phyloP scores from a whole-genome alignment of 2,888 invertebrate species.

The Pheosia tremula region DNA sequence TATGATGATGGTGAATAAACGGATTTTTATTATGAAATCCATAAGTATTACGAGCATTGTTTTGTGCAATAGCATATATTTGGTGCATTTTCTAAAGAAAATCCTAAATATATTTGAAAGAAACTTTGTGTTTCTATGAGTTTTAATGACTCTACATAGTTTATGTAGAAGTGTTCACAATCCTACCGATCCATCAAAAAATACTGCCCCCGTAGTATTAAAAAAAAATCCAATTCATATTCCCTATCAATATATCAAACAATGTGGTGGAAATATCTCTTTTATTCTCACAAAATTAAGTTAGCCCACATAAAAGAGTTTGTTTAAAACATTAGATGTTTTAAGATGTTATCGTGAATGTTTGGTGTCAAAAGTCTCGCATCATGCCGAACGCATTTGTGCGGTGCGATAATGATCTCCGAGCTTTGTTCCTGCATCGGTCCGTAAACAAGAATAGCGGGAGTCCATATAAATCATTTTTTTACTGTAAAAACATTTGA shows the following conservation, averaged over 20 bases:
- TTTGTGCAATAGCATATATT: too few species aligned
- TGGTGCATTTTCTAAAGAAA: too few species aligned
- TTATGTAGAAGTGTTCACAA: background rate
- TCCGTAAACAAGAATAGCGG: slow-evolving; percentile 82
- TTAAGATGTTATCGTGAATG: slow-evolving; percentile 78
- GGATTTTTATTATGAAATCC: too few species aligned
- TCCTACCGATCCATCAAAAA: slow-evolving; percentile 15
- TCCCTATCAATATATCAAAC: slow-evolving; percentile 67
- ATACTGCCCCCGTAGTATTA: slow-evolving; percentile 34
- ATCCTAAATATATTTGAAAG: too few species aligned
- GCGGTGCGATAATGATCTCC: slow-evolving; percentile 68
- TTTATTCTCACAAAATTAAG: slow-evolving; percentile 80
- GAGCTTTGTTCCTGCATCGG: slow-evolving; percentile 72
- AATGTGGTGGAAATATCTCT: slow-evolving; percentile 63
- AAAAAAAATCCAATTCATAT: slow-evolving; percentile 43
- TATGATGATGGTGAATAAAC: background rate
- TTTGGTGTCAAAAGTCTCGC: slow-evolving; percentile 84
- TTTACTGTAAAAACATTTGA: slow-evolving; percentile 17
- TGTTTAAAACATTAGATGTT: slow-evolving; percentile 84
- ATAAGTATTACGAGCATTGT: too few species aligned
- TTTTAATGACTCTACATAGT: slow-evolving; percentile 4
- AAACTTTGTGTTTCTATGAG: background rate
- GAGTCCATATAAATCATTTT: slow-evolving; percentile 79
- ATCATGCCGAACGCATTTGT: slow-evolving; percentile 81
- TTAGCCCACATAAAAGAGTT: slow-evolving; percentile 81